Evolutionary conservation across 2,888 invertebrate genomes (phyloP).

Genomic region (Falcaria lacertinaria): DNA sequence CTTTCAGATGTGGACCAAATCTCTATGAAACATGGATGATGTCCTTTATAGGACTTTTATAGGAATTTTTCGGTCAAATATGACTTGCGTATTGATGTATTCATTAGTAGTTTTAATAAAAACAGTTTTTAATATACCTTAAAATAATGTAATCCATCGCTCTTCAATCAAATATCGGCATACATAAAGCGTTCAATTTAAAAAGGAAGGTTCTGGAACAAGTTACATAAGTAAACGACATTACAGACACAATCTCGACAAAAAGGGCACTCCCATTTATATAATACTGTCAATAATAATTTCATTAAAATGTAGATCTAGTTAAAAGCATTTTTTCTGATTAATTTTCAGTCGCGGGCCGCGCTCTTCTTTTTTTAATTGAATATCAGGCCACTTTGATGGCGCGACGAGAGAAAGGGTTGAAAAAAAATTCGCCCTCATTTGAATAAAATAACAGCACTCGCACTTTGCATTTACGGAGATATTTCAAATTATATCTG

Average conservation of each 20-base stretch:
- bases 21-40: too few relatives aligned
- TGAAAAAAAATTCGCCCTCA: slow-evolving; percentile 77
- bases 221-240: slow-evolving; percentile 9
- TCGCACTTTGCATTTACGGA: slow-evolving; percentile 79
- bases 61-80: too few relatives aligned
- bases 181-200: not conserved
- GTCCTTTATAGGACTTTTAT: too few relatives aligned
- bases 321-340: slow-evolving; percentile 81
- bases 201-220: not conserved
- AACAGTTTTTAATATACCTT: too few relatives aligned
- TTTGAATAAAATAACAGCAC: slow-evolving; percentile 81
- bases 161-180: not conserved
- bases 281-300: slow-evolving; percentile 79
- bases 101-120: too few relatives aligned
- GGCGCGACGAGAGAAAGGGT: slow-evolving; percentile 75
- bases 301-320: slow-evolving; percentile 80
- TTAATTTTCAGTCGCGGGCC: slow-evolving; percentile 77
- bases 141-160: too few relatives aligned
- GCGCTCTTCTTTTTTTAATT: slow-evolving; percentile 77
- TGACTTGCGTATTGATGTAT: too few relatives aligned
- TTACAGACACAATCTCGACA: slow-evolving; percentile 60
- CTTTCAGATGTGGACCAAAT: too few relatives aligned
- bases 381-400: slow-evolving; percentile 80
- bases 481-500: slow-evolving; percentile 80
- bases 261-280: slow-evolving; percentile 60